Evolutionary conservation across 1,140 invertebrate species (phyloP).

Genomic region (Platorchestia sp.): DNA sequence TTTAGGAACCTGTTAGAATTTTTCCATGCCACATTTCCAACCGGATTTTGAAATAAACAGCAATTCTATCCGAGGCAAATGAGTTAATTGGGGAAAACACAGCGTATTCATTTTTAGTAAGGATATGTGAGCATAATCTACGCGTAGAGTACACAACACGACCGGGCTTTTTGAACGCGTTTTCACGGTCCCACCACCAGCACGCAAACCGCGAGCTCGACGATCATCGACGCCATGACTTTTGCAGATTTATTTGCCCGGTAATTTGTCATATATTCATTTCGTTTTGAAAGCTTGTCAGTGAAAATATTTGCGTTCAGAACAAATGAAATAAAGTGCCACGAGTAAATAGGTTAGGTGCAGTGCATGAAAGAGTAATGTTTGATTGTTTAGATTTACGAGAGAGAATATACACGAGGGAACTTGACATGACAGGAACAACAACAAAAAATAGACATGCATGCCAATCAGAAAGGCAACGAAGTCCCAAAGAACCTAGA

Average conservation of each 20-base stretch:
- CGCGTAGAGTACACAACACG: neutral
- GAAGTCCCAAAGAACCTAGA: no score
- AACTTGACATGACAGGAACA: no score
- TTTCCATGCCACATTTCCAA: neutral
- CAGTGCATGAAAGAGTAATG: no score
- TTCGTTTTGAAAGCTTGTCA: neutral
- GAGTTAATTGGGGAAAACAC: neutral
- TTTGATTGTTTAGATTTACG: no score
- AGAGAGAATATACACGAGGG: no score
- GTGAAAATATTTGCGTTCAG: neutral
- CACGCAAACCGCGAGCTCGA: no score
- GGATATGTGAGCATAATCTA: neutral
- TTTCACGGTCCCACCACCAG: neutral
- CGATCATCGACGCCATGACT: neutral
- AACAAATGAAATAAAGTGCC: no score
- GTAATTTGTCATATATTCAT: neutral
- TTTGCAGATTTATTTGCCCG: neutral
- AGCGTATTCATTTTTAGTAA: neutral
- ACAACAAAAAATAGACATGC: no score
- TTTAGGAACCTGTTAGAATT: neutral
- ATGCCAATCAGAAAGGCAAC: no score
- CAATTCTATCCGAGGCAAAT: neutral
- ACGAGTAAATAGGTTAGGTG: no score
- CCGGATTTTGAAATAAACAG: neutral
- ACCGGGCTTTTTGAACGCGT: neutral